A percentile compares a stretch with the other conserved stretches of the same genome.
These are phyloP conservation scores for Linnaemya tessellans DNA, from an alignment of 2,888 invertebrate genomes.

Conservation along the genomic window DNA sequence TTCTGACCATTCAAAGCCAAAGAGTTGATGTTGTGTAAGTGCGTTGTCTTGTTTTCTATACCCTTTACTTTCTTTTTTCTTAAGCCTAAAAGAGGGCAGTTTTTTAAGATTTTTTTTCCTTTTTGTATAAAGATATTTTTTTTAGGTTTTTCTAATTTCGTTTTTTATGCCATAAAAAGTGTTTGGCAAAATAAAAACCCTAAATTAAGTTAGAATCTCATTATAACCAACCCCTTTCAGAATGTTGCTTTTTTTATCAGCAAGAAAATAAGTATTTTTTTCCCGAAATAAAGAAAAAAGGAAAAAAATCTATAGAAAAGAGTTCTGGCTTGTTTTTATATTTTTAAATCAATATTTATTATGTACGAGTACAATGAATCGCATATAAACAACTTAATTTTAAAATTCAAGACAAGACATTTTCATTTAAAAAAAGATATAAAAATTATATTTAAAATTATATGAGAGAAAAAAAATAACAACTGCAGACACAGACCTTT, in stretches of 20 bases:
- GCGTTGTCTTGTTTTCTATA: conserved; percentile 21
- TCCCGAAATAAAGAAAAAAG: conserved; percentile 14
- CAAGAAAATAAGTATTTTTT: conserved; percentile 16
- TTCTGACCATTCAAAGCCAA: conserved; percentile 46
- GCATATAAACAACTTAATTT: conserved; percentile 26
- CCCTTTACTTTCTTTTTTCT: conserved; percentile 32
- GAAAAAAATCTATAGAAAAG: conserved; percentile 5
- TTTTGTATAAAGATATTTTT: not conserved
- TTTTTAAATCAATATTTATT: conserved; percentile 33
- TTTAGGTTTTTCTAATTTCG: conserved; percentile 39
- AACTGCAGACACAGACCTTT: too few relatives aligned
- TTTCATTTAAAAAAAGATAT: conserved; percentile 1
- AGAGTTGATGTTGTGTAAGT: not conserved
- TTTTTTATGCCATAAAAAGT: conserved; percentile 33
- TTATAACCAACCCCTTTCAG: conserved; percentile 58
- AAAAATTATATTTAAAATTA: not conserved
- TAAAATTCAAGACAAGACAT: conserved; percentile 2
- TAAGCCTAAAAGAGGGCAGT: conserved; percentile 47
- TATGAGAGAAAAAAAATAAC: not conserved
- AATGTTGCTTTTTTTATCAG: conserved; percentile 15
- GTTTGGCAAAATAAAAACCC: conserved; percentile 41
- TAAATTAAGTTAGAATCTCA: conserved; percentile 72
- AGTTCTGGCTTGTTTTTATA: not conserved
- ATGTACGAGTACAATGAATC: not conserved
- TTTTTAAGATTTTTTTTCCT: conserved; percentile 34